These are phyloP conservation scores for Oedothorax gibbosus DNA, from an alignment of 1,140 invertebrate genomes.

Conservation along the genomic window DNA sequence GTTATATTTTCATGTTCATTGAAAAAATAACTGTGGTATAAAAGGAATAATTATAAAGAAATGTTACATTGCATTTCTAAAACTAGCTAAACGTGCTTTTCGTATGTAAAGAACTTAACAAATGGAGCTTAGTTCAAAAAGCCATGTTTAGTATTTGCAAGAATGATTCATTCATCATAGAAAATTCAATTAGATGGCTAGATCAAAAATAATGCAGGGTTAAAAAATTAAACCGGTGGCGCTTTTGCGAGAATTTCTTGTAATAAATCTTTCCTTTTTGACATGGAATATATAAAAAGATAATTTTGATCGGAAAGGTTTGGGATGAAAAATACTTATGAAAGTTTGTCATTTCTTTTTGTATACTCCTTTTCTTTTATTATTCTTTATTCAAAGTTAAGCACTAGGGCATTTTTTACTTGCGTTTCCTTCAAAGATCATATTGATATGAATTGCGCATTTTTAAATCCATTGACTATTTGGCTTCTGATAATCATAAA, in stretches of 20 bases:
- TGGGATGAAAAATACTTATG: conserved; percentile 52
- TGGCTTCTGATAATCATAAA: conserved; percentile 25
- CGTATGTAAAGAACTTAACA: conserved; percentile 10
- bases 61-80: too few relatives aligned
- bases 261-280: conserved; percentile 58
- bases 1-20: too few relatives aligned
- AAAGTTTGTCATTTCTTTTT: conserved; percentile 59
- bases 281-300: conserved; percentile 57
- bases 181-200: conserved; percentile 39
- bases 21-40: too few relatives aligned
- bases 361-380: conserved; percentile 23
- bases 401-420: conserved; percentile 48
- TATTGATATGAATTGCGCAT: conserved; percentile 43
- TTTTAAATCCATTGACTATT: conserved; percentile 34
- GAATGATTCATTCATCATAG: conserved; percentile 53
- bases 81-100: too few relatives aligned
- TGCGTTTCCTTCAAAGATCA: conserved; percentile 12
- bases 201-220: conserved; percentile 50
- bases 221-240: conserved; percentile 55
- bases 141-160: conserved; percentile 59
- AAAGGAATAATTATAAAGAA: too few relatives aligned
- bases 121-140: conserved; percentile 51
- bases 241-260: conserved; percentile 54
- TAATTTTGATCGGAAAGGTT: conserved; percentile 58
- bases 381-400: conserved; percentile 45